Conservation (phyloP, 2,113 vertebrate genomes). For the Cyprinodon brontotheroides region DNA sequence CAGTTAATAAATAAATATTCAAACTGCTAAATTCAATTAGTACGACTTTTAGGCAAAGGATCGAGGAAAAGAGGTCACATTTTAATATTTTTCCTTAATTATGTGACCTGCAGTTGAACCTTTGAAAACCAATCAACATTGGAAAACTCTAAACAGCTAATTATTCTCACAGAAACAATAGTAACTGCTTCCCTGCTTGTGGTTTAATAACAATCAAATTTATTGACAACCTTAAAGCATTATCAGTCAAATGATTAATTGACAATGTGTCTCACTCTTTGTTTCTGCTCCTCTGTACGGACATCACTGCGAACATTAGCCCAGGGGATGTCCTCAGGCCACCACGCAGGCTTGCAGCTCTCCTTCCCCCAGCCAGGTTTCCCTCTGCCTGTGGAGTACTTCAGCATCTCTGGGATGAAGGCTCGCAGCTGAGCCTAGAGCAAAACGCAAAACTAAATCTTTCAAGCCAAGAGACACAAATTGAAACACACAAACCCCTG, state of each 20-base stretch:
- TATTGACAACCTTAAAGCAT: no score
- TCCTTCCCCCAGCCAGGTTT: constrained; percentile 99
- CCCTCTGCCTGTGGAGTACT: constrained; percentile 96
- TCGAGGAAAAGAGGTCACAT: no score
- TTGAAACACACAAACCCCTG: constrained; percentile 44
- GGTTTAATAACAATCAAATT: no score
- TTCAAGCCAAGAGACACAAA: constrained; percentile 5
- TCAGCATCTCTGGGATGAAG: constrained; percentile 99
- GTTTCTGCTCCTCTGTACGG: constrained; percentile 96
- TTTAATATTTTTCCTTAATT: no score
- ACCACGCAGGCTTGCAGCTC: constrained; percentile 97
- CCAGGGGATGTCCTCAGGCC: constrained; percentile 98
- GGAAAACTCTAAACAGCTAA: no score
- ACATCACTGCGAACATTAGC: constrained; percentile 98
- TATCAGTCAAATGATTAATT: background rate
- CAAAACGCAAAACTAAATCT: constrained; percentile 1
- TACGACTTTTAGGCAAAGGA: no score
- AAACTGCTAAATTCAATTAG: no score
- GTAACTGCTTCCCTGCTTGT: no score
- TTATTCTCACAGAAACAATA: no score
- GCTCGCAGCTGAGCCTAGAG: constrained; percentile 94
- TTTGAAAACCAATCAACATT: background rate
- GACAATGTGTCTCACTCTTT: constrained; percentile 79
- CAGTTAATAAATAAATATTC: no score
- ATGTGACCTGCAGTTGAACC: background rate